Evolutionary conservation across 2,797 vertebrate genomes (phyloP).

Genomic region (Helicolenus hilgendorfi): DNA sequence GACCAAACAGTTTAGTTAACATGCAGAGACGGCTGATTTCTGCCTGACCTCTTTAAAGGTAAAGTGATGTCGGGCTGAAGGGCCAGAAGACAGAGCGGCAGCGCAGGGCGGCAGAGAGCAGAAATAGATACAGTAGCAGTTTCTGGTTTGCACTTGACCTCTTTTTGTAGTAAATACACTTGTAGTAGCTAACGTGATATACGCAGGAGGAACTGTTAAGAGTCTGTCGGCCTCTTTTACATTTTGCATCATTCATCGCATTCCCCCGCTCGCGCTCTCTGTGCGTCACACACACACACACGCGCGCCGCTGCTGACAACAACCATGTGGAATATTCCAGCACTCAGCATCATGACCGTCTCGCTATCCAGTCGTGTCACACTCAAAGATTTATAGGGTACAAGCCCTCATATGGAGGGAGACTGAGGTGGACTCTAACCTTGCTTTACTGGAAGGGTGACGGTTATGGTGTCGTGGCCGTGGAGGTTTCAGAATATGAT

Average conservation of each 20-base stretch:
- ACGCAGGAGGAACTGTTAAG: slow-evolving; percentile 46
- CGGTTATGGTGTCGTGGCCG: not conserved
- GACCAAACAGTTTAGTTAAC: not conserved
- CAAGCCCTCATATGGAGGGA: slow-evolving; percentile 41
- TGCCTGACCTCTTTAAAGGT: slow-evolving; percentile 44
- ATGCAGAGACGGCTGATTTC: slow-evolving; percentile 24
- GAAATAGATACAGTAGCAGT: slow-evolving; percentile 10
- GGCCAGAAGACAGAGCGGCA: not conserved
- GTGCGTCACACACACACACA: not conserved
- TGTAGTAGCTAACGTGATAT: slow-evolving; percentile 50
- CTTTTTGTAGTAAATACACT: slow-evolving; percentile 59
- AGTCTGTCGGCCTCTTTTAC: slow-evolving; percentile 58
- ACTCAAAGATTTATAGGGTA: slow-evolving; percentile 72
- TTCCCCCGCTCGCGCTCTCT: not conserved
- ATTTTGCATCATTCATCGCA: slow-evolving; percentile 76
- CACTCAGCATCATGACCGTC: slow-evolving; percentile 68
- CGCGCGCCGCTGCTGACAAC: not conserved
- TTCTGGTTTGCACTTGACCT: slow-evolving; percentile 49
- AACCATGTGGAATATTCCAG: slow-evolving; percentile 49
- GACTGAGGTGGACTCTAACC: slow-evolving; percentile 13
- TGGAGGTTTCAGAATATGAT: not conserved
- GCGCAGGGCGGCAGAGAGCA: not conserved
- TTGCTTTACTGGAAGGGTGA: not conserved
- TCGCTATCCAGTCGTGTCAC: slow-evolving; percentile 62
- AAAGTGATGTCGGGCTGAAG: slow-evolving; percentile 26